Evolutionary conservation across 2,113 vertebrate genomes (phyloP).

Genomic region (Probosciger aterrimus): DNA sequence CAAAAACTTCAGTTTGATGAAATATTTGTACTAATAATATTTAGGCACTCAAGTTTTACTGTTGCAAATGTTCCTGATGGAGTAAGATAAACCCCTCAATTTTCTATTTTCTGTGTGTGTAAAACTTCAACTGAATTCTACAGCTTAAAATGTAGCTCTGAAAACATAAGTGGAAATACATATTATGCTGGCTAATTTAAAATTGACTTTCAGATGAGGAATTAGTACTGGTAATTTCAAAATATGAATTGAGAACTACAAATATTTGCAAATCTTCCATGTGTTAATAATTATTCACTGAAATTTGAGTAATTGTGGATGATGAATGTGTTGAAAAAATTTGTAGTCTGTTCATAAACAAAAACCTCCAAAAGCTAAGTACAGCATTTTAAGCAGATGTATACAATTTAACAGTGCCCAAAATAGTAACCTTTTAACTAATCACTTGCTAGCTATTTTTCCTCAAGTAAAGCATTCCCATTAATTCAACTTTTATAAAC

Average conservation of each 20-base stretch:
- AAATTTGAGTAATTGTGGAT: slow-evolving; percentile 19
- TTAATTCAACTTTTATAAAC: neutral
- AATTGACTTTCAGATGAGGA: neutral
- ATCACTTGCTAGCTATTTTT: neutral
- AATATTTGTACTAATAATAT: neutral
- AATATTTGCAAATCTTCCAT: slow-evolving; percentile 35
- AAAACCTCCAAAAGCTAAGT: neutral
- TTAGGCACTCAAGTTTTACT: neutral
- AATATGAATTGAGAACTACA: neutral
- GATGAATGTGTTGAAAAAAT: neutral
- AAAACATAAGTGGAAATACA: neutral
- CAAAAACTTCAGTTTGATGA: neutral
- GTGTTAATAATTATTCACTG: slow-evolving; percentile 28
- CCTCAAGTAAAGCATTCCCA: neutral
- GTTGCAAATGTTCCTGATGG: neutral
- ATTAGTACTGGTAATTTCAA: neutral
- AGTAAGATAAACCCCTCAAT: neutral
- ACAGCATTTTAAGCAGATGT: neutral
- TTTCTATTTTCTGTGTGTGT: neutral
- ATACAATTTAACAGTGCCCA: neutral
- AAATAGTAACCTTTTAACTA: slow-evolving; percentile 5
- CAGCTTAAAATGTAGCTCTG: neutral
- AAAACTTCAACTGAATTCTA: neutral
- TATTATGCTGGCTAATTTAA: neutral
- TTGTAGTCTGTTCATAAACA: neutral